Conservation (phyloP, 2,888 invertebrate genomes). For the Apotomis betuletana region DNA sequence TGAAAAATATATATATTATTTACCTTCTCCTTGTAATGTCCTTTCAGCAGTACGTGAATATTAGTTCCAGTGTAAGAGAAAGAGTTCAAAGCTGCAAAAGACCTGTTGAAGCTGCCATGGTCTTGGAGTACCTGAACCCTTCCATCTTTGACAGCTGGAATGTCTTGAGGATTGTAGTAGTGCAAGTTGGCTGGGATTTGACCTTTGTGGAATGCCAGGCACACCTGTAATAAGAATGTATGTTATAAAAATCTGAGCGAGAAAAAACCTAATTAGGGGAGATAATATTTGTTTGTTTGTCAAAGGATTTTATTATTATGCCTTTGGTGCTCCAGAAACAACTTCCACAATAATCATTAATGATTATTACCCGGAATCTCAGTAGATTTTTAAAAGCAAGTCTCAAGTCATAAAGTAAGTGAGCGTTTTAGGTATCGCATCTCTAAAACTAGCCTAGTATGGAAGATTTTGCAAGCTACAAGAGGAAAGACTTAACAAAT, state of each 20-base stretch:
- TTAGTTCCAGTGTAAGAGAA: constrained; percentile 61
- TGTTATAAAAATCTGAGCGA: neutral
- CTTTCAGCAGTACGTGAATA: constrained; percentile 61
- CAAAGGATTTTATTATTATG: too few species aligned
- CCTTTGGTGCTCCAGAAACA: too few species aligned
- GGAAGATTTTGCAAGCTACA: neutral
- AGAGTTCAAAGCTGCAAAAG: constrained; percentile 57
- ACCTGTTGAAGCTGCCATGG: constrained; percentile 52
- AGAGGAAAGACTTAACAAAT: neutral
- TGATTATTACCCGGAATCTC: too few species aligned
- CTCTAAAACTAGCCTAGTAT: too few species aligned
- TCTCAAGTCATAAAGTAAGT: too few species aligned
- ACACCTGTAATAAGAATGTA: constrained; percentile 49
- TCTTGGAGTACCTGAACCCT: constrained; percentile 55
- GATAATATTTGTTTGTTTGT: too few species aligned
- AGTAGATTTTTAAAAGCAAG: too few species aligned
- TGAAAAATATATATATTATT: neutral
- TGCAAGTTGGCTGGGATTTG: constrained; percentile 59
- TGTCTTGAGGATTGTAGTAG: constrained; percentile 52
- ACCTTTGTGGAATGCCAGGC: constrained; percentile 59
- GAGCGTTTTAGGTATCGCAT: too few species aligned
- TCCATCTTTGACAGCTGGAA: constrained; percentile 52
- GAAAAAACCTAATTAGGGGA: too few species aligned
- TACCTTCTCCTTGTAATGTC: constrained; percentile 63
- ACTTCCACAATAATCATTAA: too few species aligned